Percentiles rank a stretch among this genome's conserved stretches.
Conservation (phyloP, 2,797 vertebrate species). For the Micromesistius poutassou region DNA sequence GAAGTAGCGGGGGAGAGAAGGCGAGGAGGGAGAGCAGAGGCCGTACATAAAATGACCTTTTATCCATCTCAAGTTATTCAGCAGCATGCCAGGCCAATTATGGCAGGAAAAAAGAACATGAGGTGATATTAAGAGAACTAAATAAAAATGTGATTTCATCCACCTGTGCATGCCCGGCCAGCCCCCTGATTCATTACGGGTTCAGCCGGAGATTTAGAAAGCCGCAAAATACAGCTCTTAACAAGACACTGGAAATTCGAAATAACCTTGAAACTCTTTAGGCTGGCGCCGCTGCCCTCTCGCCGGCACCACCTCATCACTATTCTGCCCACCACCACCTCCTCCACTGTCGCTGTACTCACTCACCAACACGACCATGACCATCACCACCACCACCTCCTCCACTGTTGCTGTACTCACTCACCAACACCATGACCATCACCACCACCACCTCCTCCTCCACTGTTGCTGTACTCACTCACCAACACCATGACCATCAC, state of each 20-base stretch:
- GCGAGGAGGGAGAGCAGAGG: slow-evolving; percentile 29
- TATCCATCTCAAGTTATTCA: slow-evolving; percentile 3
- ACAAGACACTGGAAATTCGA: not conserved
- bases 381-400: not conserved
- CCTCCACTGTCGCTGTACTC: too few species aligned
- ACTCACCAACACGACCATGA: too few species aligned
- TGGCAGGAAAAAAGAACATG: not conserved
- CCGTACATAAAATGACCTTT: slow-evolving; percentile 1
- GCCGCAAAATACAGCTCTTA: not conserved
- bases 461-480: too few species aligned
- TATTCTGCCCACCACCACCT: too few species aligned
- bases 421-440: not conserved
- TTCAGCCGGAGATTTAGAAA: not conserved
- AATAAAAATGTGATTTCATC: slow-evolving; percentile 3
- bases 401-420: too few species aligned
- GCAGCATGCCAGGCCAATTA: not conserved
- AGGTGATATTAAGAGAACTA: slow-evolving; percentile 3
- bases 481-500: too few species aligned
- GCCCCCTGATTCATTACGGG: not conserved
- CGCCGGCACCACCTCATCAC: not conserved
- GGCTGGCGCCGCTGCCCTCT: not conserved
- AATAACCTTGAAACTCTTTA: not conserved
- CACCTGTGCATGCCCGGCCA: not conserved
- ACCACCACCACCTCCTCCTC: too few species aligned
- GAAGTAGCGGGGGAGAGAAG: slow-evolving; percentile 17